Evolutionary conservation across 1,140 invertebrate genomes (phyloP).

Genomic region (Bombus vancouverensis): DNA sequence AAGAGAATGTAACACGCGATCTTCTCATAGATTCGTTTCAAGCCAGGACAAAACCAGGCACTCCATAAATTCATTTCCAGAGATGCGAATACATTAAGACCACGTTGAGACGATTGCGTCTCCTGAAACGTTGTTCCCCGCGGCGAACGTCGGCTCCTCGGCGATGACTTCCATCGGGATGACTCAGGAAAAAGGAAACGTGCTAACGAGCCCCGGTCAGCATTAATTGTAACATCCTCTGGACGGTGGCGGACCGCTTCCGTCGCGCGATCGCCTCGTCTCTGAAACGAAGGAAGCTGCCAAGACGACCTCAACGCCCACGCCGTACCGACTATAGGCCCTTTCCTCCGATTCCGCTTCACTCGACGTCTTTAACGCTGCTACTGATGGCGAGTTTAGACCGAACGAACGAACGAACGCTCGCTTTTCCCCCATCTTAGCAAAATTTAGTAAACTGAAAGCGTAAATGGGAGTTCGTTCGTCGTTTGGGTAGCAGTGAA

Average conservation of each 20-base stretch:
- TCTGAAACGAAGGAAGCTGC: conserved; percentile 75
- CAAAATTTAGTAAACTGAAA: too few relatives aligned
- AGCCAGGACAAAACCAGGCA: neutral
- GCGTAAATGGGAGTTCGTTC: too few relatives aligned
- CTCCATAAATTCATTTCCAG: neutral
- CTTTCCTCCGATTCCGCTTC: conserved; percentile 18
- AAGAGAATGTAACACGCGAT: neutral
- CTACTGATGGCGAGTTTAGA: neutral
- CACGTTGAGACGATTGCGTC: conserved; percentile 15
- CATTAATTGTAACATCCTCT: conserved; percentile 82
- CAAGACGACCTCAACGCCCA: conserved; percentile 79
- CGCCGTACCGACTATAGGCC: conserved; percentile 63
- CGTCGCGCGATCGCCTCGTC: conserved; percentile 70
- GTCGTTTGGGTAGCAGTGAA: too few relatives aligned
- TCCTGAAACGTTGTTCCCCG: neutral
- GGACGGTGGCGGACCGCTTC: conserved; percentile 75
- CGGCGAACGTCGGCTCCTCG: conserved; percentile 39
- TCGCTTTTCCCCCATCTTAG: too few relatives aligned
- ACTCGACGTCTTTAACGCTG: conserved; percentile 1
- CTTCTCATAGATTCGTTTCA: neutral
- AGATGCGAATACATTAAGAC: neutral
- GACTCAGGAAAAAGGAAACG: conserved; percentile 80
- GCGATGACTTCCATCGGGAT: conserved; percentile 63
- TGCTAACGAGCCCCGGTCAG: conserved; percentile 79
- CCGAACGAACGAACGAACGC: too few relatives aligned